These are phyloP conservation scores for Nestor notabilis DNA, from an alignment of 2,113 vertebrate genomes.

Conservation along the genomic window DNA sequence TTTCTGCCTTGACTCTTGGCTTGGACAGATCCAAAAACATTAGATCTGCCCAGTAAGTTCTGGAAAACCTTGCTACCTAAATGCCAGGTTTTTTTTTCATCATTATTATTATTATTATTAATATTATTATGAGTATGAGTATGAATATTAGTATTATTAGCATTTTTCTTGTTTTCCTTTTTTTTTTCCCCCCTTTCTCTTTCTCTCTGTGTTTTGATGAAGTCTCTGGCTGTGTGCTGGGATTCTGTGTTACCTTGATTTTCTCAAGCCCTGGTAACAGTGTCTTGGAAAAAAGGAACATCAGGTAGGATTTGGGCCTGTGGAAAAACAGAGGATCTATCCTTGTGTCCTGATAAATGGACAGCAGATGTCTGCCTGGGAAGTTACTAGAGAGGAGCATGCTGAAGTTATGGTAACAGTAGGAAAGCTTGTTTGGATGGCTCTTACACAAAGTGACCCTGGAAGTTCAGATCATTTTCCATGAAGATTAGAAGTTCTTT, in stretches of 20 bases:
- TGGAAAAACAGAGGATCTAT: background rate
- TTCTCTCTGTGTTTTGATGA: background rate
- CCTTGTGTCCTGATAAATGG: background rate
- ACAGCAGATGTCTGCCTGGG: background rate
- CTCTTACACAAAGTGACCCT: background rate
- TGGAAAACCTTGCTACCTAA: background rate
- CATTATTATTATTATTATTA: background rate
- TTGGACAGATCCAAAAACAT: background rate
- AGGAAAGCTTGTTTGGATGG: background rate
- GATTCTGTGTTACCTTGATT: background rate
- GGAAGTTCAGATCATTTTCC: background rate
- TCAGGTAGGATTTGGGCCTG: background rate
- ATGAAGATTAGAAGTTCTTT: background rate
- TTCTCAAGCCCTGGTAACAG: background rate
- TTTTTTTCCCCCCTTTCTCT: background rate
- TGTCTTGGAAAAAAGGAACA: background rate
- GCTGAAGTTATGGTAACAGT: background rate
- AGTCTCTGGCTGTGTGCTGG: background rate
- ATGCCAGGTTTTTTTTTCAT: background rate
- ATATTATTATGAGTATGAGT: no score
- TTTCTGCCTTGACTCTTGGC: background rate
- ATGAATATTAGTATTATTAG: no score
- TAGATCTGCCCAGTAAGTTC: background rate
- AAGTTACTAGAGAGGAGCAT: background rate
- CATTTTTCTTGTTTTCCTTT: no score